Base-by-base conservation (phyloP, 2,888 invertebrate species). In the Caenorhabditis virilis region DNA sequence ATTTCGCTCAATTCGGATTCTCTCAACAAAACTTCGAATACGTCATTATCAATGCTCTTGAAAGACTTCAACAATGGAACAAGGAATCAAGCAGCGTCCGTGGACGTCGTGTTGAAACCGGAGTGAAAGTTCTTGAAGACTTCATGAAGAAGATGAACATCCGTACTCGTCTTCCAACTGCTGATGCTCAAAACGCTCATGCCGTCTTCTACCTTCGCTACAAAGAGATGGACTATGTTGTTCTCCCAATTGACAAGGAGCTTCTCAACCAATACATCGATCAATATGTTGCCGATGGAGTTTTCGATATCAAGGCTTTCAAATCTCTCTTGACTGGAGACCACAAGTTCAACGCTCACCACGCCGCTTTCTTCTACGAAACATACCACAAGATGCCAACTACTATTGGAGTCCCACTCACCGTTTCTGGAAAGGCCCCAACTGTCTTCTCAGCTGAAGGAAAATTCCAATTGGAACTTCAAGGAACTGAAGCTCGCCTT, bases 321-420 rank as follows among this genome's bases (percentile, higher is more conserved):
- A 55, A 70, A 23, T 9, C 48, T 6, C 33, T 67, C 56, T 56
- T 68, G 47, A 60, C 42, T 47, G 39, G 38, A 20, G 50, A 61
- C 45, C 47, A 46, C 48, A 49, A 70, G 9, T 54, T 68, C 46
- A 53, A 70, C 13, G 26, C 48, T 16, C 49, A 54, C 62, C 55
- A 45, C 33, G 69, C 69, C 30, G 42, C 49, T 16, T 69, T 61
- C 61, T 35, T 60, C 36, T 59, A 56, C 47, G 67, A 73, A 59
- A 58, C 50, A 15, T 55, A 55, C 51, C 60, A 56, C 53, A 62
- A 62, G 48, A 63, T 79, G 56, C 71, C 79, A 42, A 78, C 78
- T 30, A 67, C 74, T 39, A n/a, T 72, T 36, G 79, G 79, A 56
- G 57, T 78, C 23, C 80, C 80, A 36, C 63, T 80, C 35, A 51